These are phyloP conservation scores for Eudasyphora cyanicolor DNA, from an alignment of 2,888 invertebrate genomes.

Conservation along the genomic window DNA sequence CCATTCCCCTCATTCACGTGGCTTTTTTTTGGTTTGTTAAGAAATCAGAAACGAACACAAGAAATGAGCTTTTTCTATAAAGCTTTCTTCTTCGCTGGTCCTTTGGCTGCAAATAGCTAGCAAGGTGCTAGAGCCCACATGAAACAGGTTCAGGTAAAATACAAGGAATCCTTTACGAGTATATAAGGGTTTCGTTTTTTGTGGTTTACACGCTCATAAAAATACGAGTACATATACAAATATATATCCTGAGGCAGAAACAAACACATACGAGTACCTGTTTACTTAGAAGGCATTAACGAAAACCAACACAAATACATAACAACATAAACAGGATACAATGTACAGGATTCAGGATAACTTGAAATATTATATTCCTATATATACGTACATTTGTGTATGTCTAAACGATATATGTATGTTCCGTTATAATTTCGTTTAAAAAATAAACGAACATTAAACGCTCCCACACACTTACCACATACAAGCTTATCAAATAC, in stretches of 20 bases:
- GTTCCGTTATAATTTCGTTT: constrained; percentile 6
- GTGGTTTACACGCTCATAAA: constrained; percentile 12
- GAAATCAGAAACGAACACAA: background rate
- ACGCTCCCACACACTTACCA: background rate
- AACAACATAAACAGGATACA: constrained; percentile 14
- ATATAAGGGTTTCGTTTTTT: background rate
- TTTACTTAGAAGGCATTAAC: background rate
- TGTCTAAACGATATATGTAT: background rate
- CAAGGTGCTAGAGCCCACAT: background rate
- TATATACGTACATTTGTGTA: background rate
- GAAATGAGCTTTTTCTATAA: background rate
- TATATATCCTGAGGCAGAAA: background rate
- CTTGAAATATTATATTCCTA: constrained; percentile 12
- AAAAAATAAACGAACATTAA: background rate
- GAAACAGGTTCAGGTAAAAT: background rate
- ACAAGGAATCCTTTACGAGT: background rate
- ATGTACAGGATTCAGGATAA: constrained; percentile 9
- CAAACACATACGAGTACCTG: background rate
- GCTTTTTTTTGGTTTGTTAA: no score
- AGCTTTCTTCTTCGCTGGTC: background rate
- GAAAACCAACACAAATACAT: no score
- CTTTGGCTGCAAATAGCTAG: no score
- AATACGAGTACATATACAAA: background rate
- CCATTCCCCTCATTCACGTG: no score
- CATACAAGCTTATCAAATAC: background rate